These are phyloP conservation scores for Helobdella robusta DNA, from an alignment of 2,888 invertebrate genomes.

Conservation along the genomic window DNA sequence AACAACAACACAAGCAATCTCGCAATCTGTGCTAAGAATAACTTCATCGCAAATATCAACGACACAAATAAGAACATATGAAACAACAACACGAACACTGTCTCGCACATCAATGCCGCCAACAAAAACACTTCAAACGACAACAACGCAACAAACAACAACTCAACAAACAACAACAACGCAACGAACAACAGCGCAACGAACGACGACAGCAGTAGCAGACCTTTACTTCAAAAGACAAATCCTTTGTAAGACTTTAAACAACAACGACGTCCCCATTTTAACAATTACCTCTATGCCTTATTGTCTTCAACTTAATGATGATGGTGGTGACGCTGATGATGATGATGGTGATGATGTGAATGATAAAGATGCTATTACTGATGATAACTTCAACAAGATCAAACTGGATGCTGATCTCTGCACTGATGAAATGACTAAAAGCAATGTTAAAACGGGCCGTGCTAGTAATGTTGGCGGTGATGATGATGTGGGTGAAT, in stretches of 20 bases:
- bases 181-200: no score
- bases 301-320: not conserved
- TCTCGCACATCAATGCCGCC: not conserved
- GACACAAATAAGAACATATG: not conserved
- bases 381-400: no score
- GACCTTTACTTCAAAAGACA: constrained; percentile 60
- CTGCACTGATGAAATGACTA: no score
- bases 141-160: not conserved
- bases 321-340: not conserved
- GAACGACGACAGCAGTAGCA: constrained; percentile 44
- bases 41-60: no score
- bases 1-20: not conserved
- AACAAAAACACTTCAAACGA: not conserved
- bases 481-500: not conserved
- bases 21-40: not conserved
- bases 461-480: not conserved
- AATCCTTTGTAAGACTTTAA: constrained; percentile 62
- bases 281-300: constrained; percentile 61
- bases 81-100: not conserved
- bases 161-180: not conserved
- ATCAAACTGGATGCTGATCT: no score
- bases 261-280: constrained; percentile 65
- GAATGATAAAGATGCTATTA: no score
- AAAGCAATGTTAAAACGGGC: no score
- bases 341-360: not conserved